Percentiles rank a stretch among this genome's conserved stretches.
Conservation (phyloP, 2,113 vertebrate species). For the Theristicus caerulescens region DNA sequence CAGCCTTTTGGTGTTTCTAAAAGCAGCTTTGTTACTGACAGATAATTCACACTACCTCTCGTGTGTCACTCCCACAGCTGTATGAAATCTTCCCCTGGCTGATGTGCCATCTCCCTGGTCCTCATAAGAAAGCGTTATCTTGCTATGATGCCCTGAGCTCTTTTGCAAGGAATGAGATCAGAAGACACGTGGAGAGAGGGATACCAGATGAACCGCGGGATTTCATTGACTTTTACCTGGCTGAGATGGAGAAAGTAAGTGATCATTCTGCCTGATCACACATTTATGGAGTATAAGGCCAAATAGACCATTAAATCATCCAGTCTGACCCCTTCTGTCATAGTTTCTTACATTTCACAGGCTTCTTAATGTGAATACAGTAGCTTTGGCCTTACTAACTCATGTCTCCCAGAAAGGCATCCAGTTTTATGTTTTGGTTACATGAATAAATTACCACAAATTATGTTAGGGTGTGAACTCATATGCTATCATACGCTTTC, state of each 20-base stretch:
- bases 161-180: constrained; percentile 51
- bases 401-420: neutral
- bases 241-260: constrained; percentile 62
- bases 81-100: constrained; percentile 45
- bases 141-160: neutral
- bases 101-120: constrained; percentile 26
- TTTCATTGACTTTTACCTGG: constrained; percentile 67
- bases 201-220: constrained; percentile 17
- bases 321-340: neutral
- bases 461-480: neutral
- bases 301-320: neutral
- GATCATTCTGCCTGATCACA: neutral
- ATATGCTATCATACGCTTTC: neutral
- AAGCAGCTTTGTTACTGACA: neutral
- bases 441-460: neutral
- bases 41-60: neutral
- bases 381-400: neutral
- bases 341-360: neutral
- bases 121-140: constrained; percentile 5
- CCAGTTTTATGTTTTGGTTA: neutral
- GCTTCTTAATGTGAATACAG: neutral
- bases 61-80: neutral
- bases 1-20: neutral
- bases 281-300: neutral
- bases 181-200: constrained; percentile 33